Evolutionary conservation across 2,888 invertebrate species (phyloP).

Genomic region (Caenorhabditis virilis): DNA sequence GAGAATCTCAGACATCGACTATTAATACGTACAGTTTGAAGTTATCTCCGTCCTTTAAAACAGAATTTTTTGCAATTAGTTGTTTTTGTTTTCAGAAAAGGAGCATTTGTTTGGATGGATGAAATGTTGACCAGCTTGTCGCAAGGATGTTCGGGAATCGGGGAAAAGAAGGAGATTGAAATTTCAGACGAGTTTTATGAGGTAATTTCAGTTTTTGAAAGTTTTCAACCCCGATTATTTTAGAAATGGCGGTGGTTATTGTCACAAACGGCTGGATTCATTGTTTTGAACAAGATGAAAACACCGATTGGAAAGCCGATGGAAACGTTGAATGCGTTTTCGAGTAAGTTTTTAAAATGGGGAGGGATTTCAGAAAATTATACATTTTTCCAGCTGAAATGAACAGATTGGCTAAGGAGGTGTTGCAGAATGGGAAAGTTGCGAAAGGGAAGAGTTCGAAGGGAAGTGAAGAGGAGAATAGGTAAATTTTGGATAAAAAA

Average conservation of each 20-base stretch:
- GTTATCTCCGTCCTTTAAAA: no score
- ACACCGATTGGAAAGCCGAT: constrained; percentile 92
- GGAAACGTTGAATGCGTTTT: constrained; percentile 80
- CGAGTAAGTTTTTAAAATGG: constrained; percentile 71
- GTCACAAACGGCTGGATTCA: constrained; percentile 78
- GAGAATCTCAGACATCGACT: no score
- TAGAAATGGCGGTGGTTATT: constrained; percentile 49
- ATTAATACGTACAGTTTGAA: no score
- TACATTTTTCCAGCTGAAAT: constrained; percentile 15
- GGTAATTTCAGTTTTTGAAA: background rate
- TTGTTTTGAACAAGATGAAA: constrained; percentile 84
- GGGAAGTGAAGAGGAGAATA: background rate
- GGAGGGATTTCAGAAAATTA: background rate
- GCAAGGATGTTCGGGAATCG: constrained; percentile 10
- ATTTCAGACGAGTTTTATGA: constrained; percentile 19
- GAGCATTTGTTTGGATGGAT: constrained; percentile 27
- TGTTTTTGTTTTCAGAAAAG: background rate
- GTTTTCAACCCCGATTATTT: background rate
- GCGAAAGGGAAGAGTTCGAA: constrained; percentile 4
- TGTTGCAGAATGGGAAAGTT: constrained; percentile 7
- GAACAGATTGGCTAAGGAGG: constrained; percentile 24
- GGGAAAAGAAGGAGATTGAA: constrained; percentile 10
- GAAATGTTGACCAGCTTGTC: constrained; percentile 25
- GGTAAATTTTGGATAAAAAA: background rate
- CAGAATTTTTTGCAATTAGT: no score